These are phyloP conservation scores for Aphelinus atriplicis DNA, from an alignment of 1,140 invertebrate genomes.

Conservation along the genomic window DNA sequence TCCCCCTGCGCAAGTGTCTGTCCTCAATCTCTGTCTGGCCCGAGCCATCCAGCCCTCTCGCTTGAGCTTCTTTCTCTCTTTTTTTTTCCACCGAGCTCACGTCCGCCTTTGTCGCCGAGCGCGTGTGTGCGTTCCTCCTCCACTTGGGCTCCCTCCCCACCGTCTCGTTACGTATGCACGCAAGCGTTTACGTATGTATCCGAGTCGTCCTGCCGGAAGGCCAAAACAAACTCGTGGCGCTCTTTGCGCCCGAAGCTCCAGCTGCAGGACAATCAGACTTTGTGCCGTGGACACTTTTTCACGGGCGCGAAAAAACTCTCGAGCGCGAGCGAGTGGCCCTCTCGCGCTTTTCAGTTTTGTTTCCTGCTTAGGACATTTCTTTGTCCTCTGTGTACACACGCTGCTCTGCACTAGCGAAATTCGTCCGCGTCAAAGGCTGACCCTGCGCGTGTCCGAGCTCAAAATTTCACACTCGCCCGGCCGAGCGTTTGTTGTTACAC, in stretches of 20 bases:
- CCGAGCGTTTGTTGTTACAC: too few species aligned
- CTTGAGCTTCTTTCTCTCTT: background rate
- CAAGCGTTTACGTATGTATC: background rate
- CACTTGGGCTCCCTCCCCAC: background rate
- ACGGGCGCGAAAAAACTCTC: too few species aligned
- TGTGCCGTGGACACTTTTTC: too few species aligned
- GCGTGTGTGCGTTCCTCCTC: background rate
- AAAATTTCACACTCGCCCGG: too few species aligned
- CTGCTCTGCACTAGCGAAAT: too few species aligned
- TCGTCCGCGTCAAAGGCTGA: too few species aligned
- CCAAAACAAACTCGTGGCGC: conserved; percentile 22
- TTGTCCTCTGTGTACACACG: too few species aligned
- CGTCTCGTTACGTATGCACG: background rate
- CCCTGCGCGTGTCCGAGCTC: too few species aligned
- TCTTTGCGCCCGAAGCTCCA: background rate
- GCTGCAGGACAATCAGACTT: too few species aligned
- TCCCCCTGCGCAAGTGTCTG: background rate
- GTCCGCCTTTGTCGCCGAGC: conserved; percentile 8
- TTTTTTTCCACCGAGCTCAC: background rate
- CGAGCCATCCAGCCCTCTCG: background rate
- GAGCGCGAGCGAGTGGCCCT: too few species aligned
- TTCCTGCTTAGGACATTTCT: too few species aligned
- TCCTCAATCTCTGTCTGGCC: background rate
- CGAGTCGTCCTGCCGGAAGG: conserved; percentile 11
- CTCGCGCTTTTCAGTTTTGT: too few species aligned